phyloP scores from a whole-genome alignment of 2,888 invertebrate species.

The Frankliniella fusca region DNA sequence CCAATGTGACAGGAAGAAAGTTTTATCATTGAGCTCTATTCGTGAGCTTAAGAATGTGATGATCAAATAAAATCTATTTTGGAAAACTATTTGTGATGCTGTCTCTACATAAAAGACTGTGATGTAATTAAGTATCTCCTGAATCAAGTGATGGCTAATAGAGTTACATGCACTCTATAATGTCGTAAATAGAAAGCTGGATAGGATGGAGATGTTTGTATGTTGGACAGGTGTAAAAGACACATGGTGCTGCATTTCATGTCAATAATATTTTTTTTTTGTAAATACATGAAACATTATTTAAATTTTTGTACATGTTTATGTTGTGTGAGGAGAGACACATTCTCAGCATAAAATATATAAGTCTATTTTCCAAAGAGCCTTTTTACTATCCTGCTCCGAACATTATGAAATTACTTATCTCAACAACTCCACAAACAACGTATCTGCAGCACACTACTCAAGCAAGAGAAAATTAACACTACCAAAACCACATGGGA shows the following conservation, averaged over 20 bases:
- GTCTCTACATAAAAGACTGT: conserved; percentile 23
- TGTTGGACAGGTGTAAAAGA: conserved; percentile 12
- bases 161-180: background rate
- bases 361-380: conserved; percentile 8
- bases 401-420: too few species aligned
- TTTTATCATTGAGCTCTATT: background rate
- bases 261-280: conserved; percentile 23
- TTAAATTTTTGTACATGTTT: conserved; percentile 26
- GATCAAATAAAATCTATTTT: conserved; percentile 26
- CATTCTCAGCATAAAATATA: background rate
- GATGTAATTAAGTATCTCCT: conserved; percentile 20
- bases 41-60: conserved; percentile 3
- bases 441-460: too few species aligned
- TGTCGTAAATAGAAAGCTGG: background rate
- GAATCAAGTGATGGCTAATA: background rate
- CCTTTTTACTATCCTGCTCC: too few species aligned
- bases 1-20: background rate
- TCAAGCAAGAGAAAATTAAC: too few species aligned
- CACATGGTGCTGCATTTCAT: conserved; percentile 20
- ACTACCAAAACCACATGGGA: too few species aligned
- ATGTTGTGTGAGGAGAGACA: conserved; percentile 19
- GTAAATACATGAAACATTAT: conserved; percentile 23
- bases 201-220: background rate
- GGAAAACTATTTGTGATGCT: conserved; percentile 16
- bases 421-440: too few species aligned